Evolutionary conservation across 2,113 vertebrate species (phyloP), one percentile per base, ranked within the genome.

Genomic region (Fulica atra): DNA sequence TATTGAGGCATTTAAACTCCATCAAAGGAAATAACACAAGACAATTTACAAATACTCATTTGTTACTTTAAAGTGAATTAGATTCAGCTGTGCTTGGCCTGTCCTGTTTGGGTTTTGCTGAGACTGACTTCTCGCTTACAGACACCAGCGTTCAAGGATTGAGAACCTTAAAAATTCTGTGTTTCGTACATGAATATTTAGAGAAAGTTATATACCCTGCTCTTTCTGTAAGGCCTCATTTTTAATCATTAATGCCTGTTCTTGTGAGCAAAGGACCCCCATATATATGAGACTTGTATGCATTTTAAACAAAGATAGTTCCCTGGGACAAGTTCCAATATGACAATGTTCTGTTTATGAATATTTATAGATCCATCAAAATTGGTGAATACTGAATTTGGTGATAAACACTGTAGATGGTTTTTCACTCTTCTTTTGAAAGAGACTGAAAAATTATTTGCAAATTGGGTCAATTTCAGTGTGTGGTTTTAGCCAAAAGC

Each of bases 331-430:
- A 61, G 40, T 86, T 96, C 82, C 63, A 95, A 61, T 72, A 31
- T 83, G 57, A 69, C 63, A 92, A 57, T 92, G 61, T 92, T 87
- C 70, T 35, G 9, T 60, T 33, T 57, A 77, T 97, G 85, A 94
- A 95, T 97, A 96, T 94, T 92, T 94, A 97, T 92, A 50, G 31
- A 57, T 61, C 29, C 53, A 74, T 89, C 71, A 82, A 82, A 89
- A 88, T n/a, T 8, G 35, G 26, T 65, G 53, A 82, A 82, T 80
- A 44, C 19, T 92, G 81, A 95, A 61, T 72, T 89, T 93, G 6
- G 36, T 89, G 35, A 56, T 69, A 65, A 86, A 80, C 57, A 53
- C 7, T 53, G 48, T 61, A 16, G 40, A 80, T 35, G 13, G 1
- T 33, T 25, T 70, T 81, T 69, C 40, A 66, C 20, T 87, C 85